Evolutionary conservation across 2,113 vertebrate genomes (phyloP).

Genomic region (Sinocyclocheilus rhinocerous): DNA sequence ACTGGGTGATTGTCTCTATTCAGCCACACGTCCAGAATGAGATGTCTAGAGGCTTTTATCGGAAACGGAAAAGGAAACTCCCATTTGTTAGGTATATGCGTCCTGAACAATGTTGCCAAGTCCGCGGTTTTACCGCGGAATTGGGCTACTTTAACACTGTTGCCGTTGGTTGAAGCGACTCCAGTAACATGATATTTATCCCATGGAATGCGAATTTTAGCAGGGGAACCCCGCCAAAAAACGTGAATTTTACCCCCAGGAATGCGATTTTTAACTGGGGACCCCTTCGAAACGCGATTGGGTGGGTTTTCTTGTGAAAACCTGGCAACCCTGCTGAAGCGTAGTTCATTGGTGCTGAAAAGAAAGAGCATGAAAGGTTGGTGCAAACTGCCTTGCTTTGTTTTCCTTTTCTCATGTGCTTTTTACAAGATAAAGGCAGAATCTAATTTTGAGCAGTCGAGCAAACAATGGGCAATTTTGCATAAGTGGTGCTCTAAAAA

Average conservation of each 20-base stretch:
- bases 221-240: too few relatives aligned
- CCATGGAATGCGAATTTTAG: too few relatives aligned
- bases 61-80: constrained; percentile 31
- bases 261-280: too few relatives aligned
- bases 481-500: neutral
- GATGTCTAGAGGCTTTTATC: constrained; percentile 13
- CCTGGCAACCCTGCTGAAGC: neutral
- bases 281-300: too few relatives aligned
- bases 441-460: too few relatives aligned
- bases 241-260: too few relatives aligned
- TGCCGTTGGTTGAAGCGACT: too few relatives aligned
- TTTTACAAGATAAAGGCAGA: neutral
- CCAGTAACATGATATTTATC: too few relatives aligned
- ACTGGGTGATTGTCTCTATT: neutral
- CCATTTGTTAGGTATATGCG: neutral
- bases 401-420: neutral
- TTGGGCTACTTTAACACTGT: too few relatives aligned
- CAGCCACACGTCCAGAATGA: neutral
- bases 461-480: neutral
- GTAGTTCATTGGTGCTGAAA: constrained; percentile 26
- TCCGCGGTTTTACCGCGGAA: too few relatives aligned
- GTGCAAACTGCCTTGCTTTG: constrained; percentile 11
- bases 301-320: too few relatives aligned
- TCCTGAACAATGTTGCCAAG: neutral
- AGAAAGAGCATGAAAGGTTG: constrained; percentile 36